Evolutionary conservation across 2,888 invertebrate species (phyloP), one percentile per base, ranked within the genome.

Genomic region (Lutraria lutraria): DNA sequence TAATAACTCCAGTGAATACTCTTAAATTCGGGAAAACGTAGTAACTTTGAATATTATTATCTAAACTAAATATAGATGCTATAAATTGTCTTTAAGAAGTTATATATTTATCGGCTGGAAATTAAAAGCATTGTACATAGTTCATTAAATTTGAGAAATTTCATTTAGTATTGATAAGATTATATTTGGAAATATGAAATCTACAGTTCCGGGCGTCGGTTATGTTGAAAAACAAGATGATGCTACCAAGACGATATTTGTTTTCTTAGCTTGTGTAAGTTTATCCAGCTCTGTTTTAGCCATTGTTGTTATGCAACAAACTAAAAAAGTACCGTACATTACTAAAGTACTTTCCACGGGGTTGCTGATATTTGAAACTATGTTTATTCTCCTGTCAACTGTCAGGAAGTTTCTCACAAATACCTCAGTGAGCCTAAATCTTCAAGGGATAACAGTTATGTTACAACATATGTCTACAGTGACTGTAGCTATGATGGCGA

Each of bases 391-490:
- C 15, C 15, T 43, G 15, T 63, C 83, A 2, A 63, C 83, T 21
- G 31, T 31, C 12, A n/a, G 83, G 43, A 83, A 83, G 31, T 83
- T 83, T 21, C n/a, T 83, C 31, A 83, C 68, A 1, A 34, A 63
- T 19, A 16, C 60, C 12, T 0, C 21, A 16, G 60, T 63, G 6
- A 83, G 43, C n/a, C 4, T 83, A 2, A 60, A 10, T 34, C 12
- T 63, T n/a, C 63, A 63, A 43, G 10, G 34, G 13, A 63, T 16
- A 16, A 68, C 63, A 16, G 16, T 34, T 1, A 6, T 63, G 0
- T 63, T 16, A 21, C 43, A 21, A n/a, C 19, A 68, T 16, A 19
- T 83, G 4, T 19, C 63, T 60, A 0, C 12, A 0, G 31, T 63
- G 0, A 83, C 83, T 1, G 83, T 83, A 1, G 63, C 16, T 0